Percentiles rank a stretch among this genome's conserved stretches.
Evolutionary conservation across 2,113 vertebrate genomes (phyloP).

Genomic region (Hylia prasina): DNA sequence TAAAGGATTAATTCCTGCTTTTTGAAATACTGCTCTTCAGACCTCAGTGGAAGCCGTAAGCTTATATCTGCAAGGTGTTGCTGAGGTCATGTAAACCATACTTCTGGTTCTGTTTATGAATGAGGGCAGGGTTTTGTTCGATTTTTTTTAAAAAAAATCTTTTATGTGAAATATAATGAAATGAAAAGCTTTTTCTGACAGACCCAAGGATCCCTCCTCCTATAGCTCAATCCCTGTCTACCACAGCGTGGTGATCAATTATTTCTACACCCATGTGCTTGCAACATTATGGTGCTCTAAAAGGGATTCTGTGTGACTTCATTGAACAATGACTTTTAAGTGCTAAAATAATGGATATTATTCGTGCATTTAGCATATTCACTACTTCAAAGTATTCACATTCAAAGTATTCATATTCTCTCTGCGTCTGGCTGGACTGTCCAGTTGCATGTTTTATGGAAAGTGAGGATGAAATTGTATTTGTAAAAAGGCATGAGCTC

Average conservation of each 20-base stretch:
- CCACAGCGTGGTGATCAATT: neutral
- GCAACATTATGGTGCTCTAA: neutral
- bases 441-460: slow-evolving; percentile 70
- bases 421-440: slow-evolving; percentile 44
- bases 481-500: slow-evolving; percentile 62
- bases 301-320: neutral
- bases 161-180: neutral
- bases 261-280: neutral
- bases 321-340: neutral
- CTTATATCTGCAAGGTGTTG: neutral
- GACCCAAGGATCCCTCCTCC: neutral
- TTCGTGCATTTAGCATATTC: slow-evolving; percentile 32
- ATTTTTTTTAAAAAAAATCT: neutral
- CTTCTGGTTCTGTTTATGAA: neutral
- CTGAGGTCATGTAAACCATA: neutral
- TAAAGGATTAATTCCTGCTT: neutral
- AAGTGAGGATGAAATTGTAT: slow-evolving; percentile 64
- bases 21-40: slow-evolving; percentile 29
- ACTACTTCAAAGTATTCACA: slow-evolving; percentile 64
- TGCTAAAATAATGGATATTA: slow-evolving; percentile 16
- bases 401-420: slow-evolving; percentile 64
- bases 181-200: neutral
- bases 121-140: neutral
- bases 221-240: neutral
- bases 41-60: neutral